These are phyloP conservation scores for Drosophila nr. perissopoda DNA, from an alignment of 2,888 invertebrate species.

Conservation along the genomic window DNA sequence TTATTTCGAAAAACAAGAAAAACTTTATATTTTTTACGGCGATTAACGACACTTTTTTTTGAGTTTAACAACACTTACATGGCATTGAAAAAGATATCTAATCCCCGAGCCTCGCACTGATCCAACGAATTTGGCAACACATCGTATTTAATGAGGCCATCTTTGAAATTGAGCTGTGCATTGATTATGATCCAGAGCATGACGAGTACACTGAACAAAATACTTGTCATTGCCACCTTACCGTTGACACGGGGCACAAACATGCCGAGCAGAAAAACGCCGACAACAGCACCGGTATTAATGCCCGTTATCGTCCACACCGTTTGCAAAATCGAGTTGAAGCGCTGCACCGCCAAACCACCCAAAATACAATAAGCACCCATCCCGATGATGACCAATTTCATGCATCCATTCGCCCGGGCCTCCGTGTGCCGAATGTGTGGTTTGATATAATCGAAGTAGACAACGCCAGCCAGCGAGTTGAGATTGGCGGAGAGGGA, in stretches of 20 bases:
- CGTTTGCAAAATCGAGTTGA: slow-evolving; percentile 86
- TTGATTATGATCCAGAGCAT: slow-evolving; percentile 82
- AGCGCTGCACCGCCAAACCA: slow-evolving; percentile 84
- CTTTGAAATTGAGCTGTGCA: slow-evolving; percentile 72
- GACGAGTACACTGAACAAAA: slow-evolving; percentile 74
- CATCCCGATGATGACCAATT: slow-evolving; percentile 83
- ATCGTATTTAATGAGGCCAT: slow-evolving; percentile 74
- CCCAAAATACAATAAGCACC: slow-evolving; percentile 88
- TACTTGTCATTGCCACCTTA: slow-evolving; percentile 80
- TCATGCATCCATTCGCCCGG: slow-evolving; percentile 86
- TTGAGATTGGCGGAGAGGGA: slow-evolving; percentile 87
- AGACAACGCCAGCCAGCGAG: slow-evolving; percentile 86
- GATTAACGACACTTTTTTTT: not conserved
- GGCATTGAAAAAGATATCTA: slow-evolving; percentile 56
- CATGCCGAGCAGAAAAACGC: slow-evolving; percentile 89
- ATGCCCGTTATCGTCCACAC: slow-evolving; percentile 85
- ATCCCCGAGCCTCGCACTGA: slow-evolving; percentile 69
- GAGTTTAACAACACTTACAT: slow-evolving; percentile 57
- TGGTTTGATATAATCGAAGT: slow-evolving; percentile 87
- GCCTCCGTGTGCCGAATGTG: slow-evolving; percentile 84
- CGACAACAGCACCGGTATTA: slow-evolving; percentile 88
- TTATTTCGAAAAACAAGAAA: too few relatives aligned
- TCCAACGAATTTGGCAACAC: slow-evolving; percentile 77
- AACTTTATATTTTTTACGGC: too few relatives aligned
- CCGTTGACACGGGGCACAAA: slow-evolving; percentile 88